Evolutionary conservation across 2,888 invertebrate genomes (phyloP).

Genomic region (Deroplatys truncata): DNA sequence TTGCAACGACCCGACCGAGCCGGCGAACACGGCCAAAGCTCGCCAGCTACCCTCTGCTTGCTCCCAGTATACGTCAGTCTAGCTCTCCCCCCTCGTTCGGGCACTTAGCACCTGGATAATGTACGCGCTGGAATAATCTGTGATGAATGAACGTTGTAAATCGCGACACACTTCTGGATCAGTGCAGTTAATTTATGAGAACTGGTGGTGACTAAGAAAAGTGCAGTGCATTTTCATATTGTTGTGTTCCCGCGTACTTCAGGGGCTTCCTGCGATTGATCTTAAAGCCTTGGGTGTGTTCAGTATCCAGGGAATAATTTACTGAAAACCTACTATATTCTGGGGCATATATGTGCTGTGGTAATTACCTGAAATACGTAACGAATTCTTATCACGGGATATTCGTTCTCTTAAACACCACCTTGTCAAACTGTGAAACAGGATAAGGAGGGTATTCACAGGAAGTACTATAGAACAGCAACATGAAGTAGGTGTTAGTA

Average conservation of each 20-base stretch:
- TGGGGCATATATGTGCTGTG: not conserved
- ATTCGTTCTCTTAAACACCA: no score
- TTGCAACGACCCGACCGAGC: slow-evolving; percentile 43
- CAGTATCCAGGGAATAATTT: not conserved
- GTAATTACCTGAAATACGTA: no score
- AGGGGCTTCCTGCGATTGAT: not conserved
- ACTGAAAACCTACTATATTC: not conserved
- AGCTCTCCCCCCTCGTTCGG: slow-evolving; percentile 29
- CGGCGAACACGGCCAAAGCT: not conserved
- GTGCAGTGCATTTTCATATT: not conserved
- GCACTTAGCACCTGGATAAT: not conserved
- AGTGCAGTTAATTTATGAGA: not conserved
- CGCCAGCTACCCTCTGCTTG: slow-evolving; percentile 34
- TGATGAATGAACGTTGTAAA: not conserved
- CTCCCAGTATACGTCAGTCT: slow-evolving; percentile 42
- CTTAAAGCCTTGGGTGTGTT: not conserved
- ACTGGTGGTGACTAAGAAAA: not conserved
- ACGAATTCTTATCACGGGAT: no score
- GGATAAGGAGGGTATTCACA: no score
- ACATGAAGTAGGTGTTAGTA: no score
- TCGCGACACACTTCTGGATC: not conserved
- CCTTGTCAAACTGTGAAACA: no score
- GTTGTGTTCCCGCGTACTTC: not conserved
- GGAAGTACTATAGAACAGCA: no score
- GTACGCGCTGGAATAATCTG: not conserved